Percentiles rank a stretch among this genome's conserved stretches.
Evolutionary conservation across 2,888 invertebrate genomes (phyloP).

Genomic region (Pogonocherus hispidulus): DNA sequence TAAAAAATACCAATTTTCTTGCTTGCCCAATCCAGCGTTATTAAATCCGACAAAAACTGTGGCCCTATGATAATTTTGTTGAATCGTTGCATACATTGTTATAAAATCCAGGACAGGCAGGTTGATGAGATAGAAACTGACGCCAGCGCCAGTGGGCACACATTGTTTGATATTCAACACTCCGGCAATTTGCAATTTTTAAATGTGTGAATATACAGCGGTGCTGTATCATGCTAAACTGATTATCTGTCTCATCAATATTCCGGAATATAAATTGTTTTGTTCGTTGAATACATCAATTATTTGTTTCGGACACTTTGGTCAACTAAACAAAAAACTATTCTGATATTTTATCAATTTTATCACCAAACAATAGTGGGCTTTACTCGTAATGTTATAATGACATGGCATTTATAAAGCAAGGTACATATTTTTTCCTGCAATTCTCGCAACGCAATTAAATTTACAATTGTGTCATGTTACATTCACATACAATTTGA

Average conservation of each 20-base stretch:
- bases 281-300: constrained; percentile 22
- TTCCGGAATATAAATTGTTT: constrained; percentile 29
- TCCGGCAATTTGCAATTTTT: constrained; percentile 21
- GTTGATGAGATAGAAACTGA: constrained; percentile 1
- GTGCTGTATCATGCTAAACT: constrained; percentile 24
- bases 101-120: not conserved
- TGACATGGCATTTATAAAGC: not conserved
- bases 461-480: too few relatives aligned
- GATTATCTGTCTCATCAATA: constrained; percentile 29
- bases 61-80: not conserved
- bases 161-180: constrained; percentile 22
- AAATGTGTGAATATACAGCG: constrained; percentile 4
- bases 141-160: not conserved
- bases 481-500: too few relatives aligned
- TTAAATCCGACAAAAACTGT: not conserved
- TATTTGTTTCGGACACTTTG: constrained; percentile 17
- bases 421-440: not conserved
- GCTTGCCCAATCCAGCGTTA: not conserved
- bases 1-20: too few relatives aligned
- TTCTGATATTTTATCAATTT: constrained; percentile 7
- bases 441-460: too few relatives aligned
- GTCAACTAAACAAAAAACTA: constrained; percentile 17
- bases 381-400: not conserved
- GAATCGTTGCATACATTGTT: not conserved
- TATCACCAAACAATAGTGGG: not conserved